Evolutionary conservation across 1,140 invertebrate species (phyloP).

Genomic region (Achroia grisella): DNA sequence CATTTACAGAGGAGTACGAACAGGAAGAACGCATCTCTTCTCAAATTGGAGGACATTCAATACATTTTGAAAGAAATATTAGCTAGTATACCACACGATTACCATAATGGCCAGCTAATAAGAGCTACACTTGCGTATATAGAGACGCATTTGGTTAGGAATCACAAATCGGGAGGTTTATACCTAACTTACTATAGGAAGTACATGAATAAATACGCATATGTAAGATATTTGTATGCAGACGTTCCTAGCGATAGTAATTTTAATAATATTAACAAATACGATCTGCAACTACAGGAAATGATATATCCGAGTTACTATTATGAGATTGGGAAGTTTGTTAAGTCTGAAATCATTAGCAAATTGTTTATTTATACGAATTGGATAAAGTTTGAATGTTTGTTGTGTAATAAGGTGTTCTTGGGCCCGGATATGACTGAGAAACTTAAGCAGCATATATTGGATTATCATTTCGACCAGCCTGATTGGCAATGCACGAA

Average conservation of each 20-base stretch:
- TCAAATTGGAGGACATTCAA: background rate
- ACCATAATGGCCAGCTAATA: background rate
- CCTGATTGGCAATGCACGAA: constrained; percentile 31
- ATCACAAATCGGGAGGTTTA: background rate
- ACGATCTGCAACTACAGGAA: constrained; percentile 48
- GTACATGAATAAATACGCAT: constrained; percentile 29
- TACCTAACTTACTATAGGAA: constrained; percentile 15
- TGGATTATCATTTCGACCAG: constrained; percentile 18
- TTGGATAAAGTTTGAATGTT: constrained; percentile 16
- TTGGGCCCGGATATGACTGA: background rate
- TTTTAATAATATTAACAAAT: constrained; percentile 10
- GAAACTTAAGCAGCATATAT: constrained; percentile 21
- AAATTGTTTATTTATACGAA: background rate
- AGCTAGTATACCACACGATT: background rate
- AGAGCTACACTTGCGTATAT: background rate
- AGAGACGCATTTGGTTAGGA: constrained; percentile 16
- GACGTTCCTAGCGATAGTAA: constrained; percentile 9
- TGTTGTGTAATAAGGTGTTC: constrained; percentile 20
- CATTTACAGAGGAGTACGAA: constrained; percentile 14
- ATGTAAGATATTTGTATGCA: constrained; percentile 34
- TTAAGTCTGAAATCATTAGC: background rate
- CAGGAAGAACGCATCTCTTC: constrained; percentile 1
- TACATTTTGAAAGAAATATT: background rate
- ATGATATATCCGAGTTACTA: constrained; percentile 20
- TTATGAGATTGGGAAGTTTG: constrained; percentile 8